Base-by-base conservation (phyloP, 2,888 invertebrate species). In the Troglohyphantes excavatus region DNA sequence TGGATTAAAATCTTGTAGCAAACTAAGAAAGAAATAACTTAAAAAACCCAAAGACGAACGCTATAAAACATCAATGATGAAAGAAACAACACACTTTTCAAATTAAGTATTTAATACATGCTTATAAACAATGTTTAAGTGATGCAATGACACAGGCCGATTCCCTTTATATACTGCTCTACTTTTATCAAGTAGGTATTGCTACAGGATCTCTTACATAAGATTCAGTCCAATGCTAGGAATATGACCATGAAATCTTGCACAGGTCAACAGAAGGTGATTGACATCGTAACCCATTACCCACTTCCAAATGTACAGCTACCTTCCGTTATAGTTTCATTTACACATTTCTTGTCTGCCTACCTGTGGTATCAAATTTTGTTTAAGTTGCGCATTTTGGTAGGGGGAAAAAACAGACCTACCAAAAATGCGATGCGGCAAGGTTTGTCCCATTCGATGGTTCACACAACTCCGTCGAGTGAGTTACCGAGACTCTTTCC, bases 101-200 rank as follows among this genome's bases (percentile, higher is more conserved):
- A 81, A 76, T 87, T 90, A 90, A 90, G 90, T 90, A 90, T 90
- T 87, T 87, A 90, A 85, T 90, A 90, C 82, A 90, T 87, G 87
- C 78, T 61, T 87, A 90, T 81, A 90, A 84, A 81, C 81, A 79
- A 90, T 70, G 72, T 65, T n/a, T 53, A 88, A 88, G 79, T 81
- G 87, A 83, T 88, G 84, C 78, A 90, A 61, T 61, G 67, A 85
- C 85, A 85, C 82, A 90, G 82, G 72, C 76, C 26, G 53, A 90
- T 73, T 90, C 75, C 85, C 75, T 79, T 67, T 19, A 76, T 53
- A 76, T 61, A 67, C 76, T 75, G 83, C 33, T 89, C 83, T 76
- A 82, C 76, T 78, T 33, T 70, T 79, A 75, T 53, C 90, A 81
- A 85, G 65, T 65, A 90, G 81, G 78, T 81, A 81, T 70, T 79